Conservation (phyloP, 2,888 invertebrate genomes). For the Mylabris sibirica region DNA sequence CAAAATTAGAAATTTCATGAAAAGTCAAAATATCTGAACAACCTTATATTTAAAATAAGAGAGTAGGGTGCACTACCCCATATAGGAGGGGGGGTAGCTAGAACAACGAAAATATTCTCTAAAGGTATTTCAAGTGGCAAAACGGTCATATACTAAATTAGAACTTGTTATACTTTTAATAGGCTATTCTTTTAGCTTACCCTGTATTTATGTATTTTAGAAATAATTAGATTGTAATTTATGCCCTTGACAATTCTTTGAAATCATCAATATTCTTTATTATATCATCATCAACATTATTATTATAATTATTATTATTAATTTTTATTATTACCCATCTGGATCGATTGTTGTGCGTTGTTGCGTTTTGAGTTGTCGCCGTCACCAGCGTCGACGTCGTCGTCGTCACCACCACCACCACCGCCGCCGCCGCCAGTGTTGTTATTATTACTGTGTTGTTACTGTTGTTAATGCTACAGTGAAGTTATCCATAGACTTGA, state of each 20-base stretch:
- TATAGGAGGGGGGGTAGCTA: too few relatives aligned
- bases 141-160: too few relatives aligned
- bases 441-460: neutral
- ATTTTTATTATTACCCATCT: neutral
- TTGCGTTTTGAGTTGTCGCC: constrained; percentile 39
- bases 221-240: neutral
- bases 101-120: too few relatives aligned
- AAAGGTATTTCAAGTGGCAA: too few relatives aligned
- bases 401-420: constrained; percentile 22
- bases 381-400: constrained; percentile 31
- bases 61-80: too few relatives aligned
- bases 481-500: neutral
- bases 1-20: too few relatives aligned
- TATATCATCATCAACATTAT: neutral
- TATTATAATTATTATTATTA: neutral
- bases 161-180: too few relatives aligned
- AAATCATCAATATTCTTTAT: neutral
- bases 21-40: too few relatives aligned
- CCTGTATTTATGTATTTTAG: too few relatives aligned
- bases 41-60: too few relatives aligned
- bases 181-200: too few relatives aligned
- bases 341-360: constrained; percentile 36
- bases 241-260: neutral
- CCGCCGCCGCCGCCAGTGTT: constrained; percentile 25
- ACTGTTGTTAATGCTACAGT: constrained; percentile 3